Base-by-base conservation (phyloP, 2,888 invertebrate species). In the Callyntrura sp. region DNA sequence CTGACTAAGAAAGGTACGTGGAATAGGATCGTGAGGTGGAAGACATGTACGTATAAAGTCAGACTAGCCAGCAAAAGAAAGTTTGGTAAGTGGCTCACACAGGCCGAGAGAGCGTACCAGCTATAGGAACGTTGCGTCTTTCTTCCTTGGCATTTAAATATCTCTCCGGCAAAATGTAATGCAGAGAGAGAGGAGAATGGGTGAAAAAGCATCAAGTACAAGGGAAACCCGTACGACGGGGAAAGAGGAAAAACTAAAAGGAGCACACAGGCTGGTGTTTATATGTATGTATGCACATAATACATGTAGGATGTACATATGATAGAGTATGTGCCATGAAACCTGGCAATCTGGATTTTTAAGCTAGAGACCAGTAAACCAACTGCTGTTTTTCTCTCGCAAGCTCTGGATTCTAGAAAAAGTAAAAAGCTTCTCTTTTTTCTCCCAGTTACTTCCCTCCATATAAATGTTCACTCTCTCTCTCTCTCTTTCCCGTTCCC, bases 301-400 rank as follows among this genome's bases (percentile, higher is more conserved):
- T n/a, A n/a, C n/a, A n/a, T n/a, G n/a, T 12, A 5, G 35, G 35
- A 35, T 43, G n/a, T 62, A 25, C 23, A 25, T 25, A 62, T 23
- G 9, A n/a, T 11, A 25, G 62, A 51, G 73, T 82, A 62, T 78
- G 73, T 51, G 62, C 76, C 82, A 88, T 73, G 88, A 88, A 88
- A 88, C 88, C 88, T 88, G 76, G 88, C 88, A 88, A 88, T 83
- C 88, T 82, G 82, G 73, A 82, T 82, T 83, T 85, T 88, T 88
- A 55, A 81, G 81, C 82, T 14, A 65, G 70, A 85, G 62, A 48
- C 65, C 43, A 68, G 43, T 25, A 83, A 88, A 48, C 82, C 88
- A 88, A 88, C 88, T 88, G 88, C 60, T 82, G 25, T 70, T 82
- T 83, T 35, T 62, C 88, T 83, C 23, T 35, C 43, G 12, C 28